Evolutionary conservation across 2,797 vertebrate genomes (phyloP).

Genomic region (Pitangus sulphuratus): DNA sequence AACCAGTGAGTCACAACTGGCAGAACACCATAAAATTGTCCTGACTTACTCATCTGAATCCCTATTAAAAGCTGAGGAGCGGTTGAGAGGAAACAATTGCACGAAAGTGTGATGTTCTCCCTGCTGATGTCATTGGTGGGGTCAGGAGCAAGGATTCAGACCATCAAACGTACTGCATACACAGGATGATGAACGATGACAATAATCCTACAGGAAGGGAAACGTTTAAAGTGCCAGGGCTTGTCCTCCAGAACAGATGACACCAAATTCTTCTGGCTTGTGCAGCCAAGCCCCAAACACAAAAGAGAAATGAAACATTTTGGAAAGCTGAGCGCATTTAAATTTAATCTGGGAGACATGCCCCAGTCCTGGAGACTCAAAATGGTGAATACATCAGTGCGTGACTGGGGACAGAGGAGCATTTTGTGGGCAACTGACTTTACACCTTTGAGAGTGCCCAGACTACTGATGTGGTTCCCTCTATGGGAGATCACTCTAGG

Average conservation of each 20-base stretch:
- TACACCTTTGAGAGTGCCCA: not conserved
- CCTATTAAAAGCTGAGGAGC: not conserved
- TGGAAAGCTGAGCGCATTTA: not conserved
- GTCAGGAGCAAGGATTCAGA: not conserved
- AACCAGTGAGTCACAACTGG: conserved; percentile 9
- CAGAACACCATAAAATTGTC: not conserved
- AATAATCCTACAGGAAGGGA: not conserved
- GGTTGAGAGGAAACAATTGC: not conserved
- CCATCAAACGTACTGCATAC: not conserved
- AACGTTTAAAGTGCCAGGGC: not conserved
- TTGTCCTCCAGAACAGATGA: not conserved
- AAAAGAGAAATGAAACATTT: not conserved
- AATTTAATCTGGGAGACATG: not conserved
- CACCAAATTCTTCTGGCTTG: not conserved
- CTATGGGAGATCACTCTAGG: not conserved
- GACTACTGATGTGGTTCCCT: not conserved
- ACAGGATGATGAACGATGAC: not conserved
- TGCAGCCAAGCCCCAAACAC: not conserved
- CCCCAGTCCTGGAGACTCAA: not conserved
- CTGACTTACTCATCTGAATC: not conserved
- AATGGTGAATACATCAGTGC: not conserved
- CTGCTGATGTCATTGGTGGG: not conserved
- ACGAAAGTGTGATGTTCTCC: not conserved
- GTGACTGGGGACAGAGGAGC: not conserved
- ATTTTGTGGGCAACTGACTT: not conserved